Evolutionary conservation across 2,888 invertebrate species (phyloP).

Genomic region (Noctua fimbriata): DNA sequence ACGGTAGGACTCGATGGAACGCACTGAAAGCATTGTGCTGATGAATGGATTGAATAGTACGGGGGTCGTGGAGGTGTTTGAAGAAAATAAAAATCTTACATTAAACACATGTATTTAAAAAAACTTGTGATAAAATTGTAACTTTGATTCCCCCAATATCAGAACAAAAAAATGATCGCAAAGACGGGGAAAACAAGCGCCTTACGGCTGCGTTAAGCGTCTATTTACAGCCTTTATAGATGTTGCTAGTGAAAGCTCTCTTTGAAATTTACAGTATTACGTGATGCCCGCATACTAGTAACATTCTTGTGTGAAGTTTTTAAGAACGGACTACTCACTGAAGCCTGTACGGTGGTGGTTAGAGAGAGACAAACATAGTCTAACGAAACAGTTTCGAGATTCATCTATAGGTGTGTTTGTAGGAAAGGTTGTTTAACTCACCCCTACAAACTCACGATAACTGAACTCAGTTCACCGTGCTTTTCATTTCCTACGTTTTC

Average conservation of each 20-base stretch:
- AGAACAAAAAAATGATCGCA: no score
- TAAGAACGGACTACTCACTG: not conserved
- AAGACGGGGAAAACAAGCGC: no score
- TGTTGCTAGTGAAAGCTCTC: not conserved
- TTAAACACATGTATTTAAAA: no score
- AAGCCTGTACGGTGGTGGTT: not conserved
- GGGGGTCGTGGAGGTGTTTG: no score
- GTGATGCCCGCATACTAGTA: not conserved
- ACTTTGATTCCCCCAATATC: no score
- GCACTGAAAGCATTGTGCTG: no score
- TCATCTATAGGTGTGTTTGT: not conserved
- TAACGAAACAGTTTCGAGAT: not conserved
- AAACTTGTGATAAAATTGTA: no score
- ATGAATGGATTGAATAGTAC: no score
- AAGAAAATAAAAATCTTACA: no score
- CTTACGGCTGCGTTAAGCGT: no score
- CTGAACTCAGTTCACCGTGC: not conserved
- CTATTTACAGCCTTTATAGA: no score
- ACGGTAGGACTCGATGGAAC: no score
- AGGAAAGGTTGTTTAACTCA: not conserved
- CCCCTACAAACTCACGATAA: not conserved
- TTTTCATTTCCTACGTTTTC: not conserved
- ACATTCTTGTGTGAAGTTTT: constrained; percentile 5
- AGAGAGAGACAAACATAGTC: constrained; percentile 18
- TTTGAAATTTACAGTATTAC: not conserved